A percentile compares a stretch with the other conserved stretches of the same genome.
Conservation (phyloP, 2,888 invertebrate genomes). For the Disparrhopalites patrizii region DNA sequence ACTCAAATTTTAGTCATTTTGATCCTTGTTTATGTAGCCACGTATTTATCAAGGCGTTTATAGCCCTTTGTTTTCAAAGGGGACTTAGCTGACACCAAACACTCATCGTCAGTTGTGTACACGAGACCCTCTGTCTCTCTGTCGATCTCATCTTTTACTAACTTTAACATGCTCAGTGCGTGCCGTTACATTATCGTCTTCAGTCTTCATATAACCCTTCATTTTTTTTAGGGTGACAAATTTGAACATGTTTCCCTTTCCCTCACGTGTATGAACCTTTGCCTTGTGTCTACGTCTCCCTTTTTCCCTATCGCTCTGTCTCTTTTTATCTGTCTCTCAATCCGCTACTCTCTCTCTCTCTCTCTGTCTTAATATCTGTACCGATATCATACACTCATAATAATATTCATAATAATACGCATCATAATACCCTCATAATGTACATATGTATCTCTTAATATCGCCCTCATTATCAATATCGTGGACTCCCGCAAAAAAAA, state of each 20-base stretch:
- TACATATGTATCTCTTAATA: no score
- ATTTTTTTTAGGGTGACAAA: slow-evolving; percentile 11
- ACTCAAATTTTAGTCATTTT: no score
- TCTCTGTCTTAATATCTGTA: neutral
- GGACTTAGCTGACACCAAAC: neutral
- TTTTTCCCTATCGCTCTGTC: no score
- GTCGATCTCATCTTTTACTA: neutral
- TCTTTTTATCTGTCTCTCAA: neutral
- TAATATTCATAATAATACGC: no score
- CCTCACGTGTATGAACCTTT: no score
- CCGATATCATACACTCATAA: neutral
- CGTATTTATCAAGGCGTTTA: neutral
- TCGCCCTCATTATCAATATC: no score
- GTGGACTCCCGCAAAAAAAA: slow-evolving; percentile 20
- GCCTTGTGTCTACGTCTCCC: no score
- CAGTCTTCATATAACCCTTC: slow-evolving; percentile 19
- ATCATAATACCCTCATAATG: no score
- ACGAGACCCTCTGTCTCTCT: slow-evolving; percentile 20
- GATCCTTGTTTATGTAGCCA: no score
- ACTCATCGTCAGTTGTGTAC: no score
- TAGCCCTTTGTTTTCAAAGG: neutral
- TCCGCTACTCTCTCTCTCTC: neutral
- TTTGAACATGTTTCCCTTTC: neutral
- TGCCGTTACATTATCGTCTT: slow-evolving; percentile 18
- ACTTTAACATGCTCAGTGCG: slow-evolving; percentile 8